Conservation (phyloP, 2,113 vertebrate genomes). For the Strix aluco region DNA sequence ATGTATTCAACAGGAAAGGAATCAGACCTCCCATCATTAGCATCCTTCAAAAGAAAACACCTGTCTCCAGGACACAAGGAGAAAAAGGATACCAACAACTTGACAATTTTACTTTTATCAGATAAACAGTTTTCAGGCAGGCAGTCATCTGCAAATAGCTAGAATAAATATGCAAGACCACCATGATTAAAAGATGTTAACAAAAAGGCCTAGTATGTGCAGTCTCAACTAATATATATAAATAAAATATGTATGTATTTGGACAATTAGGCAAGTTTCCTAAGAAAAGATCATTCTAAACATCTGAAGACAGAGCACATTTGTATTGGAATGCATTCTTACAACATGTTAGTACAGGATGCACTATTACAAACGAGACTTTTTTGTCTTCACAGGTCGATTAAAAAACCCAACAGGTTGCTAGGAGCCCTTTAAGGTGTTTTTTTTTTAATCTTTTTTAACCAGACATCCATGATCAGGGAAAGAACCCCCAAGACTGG, state of each 20-base stretch:
- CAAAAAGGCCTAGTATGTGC: background rate
- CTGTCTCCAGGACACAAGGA: background rate
- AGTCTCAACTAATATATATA: background rate
- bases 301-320: background rate
- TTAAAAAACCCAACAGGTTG: background rate
- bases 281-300: background rate
- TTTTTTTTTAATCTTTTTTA: background rate
- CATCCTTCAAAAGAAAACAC: background rate
- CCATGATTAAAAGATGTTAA: background rate
- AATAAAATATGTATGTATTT: background rate
- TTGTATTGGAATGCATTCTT: background rate
- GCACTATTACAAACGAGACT: background rate
- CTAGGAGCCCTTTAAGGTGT: background rate
- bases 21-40: background rate
- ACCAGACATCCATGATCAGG: accelerated
- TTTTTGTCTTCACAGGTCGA: background rate
- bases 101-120: background rate
- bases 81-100: background rate
- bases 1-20: background rate
- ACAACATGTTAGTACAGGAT: background rate
- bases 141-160: background rate
- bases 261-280: background rate
- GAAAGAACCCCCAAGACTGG: background rate
- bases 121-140: background rate
- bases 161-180: background rate